Conservation (phyloP, 2,888 invertebrate species). For the Dynastes hyllus region DNA sequence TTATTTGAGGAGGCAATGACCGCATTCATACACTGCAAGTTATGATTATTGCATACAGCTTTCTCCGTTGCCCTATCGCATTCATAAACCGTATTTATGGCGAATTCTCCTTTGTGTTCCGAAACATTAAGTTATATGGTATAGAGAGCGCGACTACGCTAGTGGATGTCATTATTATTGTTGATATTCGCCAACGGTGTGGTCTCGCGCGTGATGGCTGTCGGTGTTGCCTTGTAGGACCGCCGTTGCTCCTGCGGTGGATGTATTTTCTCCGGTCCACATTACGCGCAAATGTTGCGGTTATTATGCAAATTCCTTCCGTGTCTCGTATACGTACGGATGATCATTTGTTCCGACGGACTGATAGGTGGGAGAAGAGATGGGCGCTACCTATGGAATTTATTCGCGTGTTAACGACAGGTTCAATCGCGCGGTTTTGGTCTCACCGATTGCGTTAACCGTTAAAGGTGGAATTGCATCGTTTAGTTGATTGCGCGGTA, state of each 20-base stretch:
- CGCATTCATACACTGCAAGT: background rate
- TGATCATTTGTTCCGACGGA: constrained; percentile 22
- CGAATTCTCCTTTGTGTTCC: constrained; percentile 6
- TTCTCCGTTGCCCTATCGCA: background rate
- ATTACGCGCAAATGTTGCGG: constrained; percentile 40
- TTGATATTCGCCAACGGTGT: constrained; percentile 1
- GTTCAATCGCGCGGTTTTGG: constrained; percentile 9
- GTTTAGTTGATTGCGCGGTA: background rate
- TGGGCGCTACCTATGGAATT: background rate
- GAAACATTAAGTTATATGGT: constrained; percentile 13
- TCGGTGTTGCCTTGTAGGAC: background rate
- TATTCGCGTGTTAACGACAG: constrained; percentile 11
- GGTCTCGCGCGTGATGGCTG: background rate
- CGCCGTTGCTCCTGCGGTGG: constrained; percentile 14
- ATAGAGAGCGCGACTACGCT: background rate
- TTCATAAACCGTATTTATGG: constrained; percentile 42
- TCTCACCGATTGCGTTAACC: constrained; percentile 4
- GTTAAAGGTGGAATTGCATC: background rate
- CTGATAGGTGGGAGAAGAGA: constrained; percentile 4
- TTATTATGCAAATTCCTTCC: constrained; percentile 43
- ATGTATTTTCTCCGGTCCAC: constrained; percentile 33
- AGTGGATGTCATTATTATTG: background rate
- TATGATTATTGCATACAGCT: constrained; percentile 5
- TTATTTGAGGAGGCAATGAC: no score
- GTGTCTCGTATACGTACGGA: constrained; percentile 2